Percentiles rank a stretch among this genome's conserved stretches.
Evolutionary conservation across 2,888 invertebrate species (phyloP).

Genomic region (Lasius platythorax): DNA sequence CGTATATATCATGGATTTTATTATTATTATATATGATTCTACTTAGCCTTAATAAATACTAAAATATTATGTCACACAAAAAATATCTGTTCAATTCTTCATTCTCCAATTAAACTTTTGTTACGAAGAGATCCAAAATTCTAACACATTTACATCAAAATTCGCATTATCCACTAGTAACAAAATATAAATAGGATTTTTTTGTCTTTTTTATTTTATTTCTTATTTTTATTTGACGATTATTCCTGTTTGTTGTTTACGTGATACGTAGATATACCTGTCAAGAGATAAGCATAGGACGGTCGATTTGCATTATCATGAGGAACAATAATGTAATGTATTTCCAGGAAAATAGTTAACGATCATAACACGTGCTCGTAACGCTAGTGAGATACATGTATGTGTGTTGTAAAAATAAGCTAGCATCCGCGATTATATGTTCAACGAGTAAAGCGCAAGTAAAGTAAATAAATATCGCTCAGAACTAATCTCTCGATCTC

Average conservation of each 20-base stretch:
- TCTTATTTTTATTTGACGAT: not conserved
- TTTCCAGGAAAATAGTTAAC: slow-evolving; percentile 53
- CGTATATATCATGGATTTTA: not conserved
- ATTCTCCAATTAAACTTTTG: not conserved
- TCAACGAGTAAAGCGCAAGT: not conserved
- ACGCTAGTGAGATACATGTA: slow-evolving; percentile 37
- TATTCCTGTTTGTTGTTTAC: not conserved
- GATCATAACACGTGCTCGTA: slow-evolving; percentile 30
- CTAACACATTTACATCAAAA: not conserved
- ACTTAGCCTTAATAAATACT: not conserved
- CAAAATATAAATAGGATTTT: not conserved
- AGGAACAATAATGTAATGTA: slow-evolving; percentile 57
- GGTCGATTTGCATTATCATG: slow-evolving; percentile 23
- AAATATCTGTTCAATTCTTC: not conserved
- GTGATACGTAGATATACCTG: not conserved
- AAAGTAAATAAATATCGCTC: slow-evolving; percentile 39
- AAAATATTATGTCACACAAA: not conserved
- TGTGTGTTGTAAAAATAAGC: slow-evolving; percentile 45
- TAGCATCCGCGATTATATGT: slow-evolving; percentile 27
- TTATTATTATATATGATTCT: not conserved
- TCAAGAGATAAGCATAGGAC: not conserved
- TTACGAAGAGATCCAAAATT: not conserved
- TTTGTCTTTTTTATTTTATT: not conserved
- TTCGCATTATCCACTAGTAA: too few relatives aligned
- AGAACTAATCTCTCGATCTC: slow-evolving; percentile 56